A percentile compares a stretch with the other conserved stretches of the same genome.
Conservation (phyloP, 1,140 invertebrate genomes). For the Megalonaias nervosa region DNA sequence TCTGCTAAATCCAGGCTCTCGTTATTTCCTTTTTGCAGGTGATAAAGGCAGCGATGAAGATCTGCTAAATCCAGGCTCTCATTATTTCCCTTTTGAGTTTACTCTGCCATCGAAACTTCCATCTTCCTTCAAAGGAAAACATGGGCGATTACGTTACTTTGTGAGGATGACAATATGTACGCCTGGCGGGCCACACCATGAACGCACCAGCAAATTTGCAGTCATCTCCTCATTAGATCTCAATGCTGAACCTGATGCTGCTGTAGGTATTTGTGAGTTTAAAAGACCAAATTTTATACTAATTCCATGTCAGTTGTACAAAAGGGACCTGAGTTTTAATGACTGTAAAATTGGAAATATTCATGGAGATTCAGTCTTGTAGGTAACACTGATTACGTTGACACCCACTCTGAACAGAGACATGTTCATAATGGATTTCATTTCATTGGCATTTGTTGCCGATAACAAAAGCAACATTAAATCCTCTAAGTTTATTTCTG, state of each 20-base stretch:
- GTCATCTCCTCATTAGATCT: slow-evolving; percentile 63
- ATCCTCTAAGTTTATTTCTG: too few species aligned
- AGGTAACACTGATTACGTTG: too few species aligned
- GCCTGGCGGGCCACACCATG: slow-evolving; percentile 60
- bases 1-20: slow-evolving; percentile 60
- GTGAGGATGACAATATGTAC: slow-evolving; percentile 64
- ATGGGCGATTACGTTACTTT: slow-evolving; percentile 65
- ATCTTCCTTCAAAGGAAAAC: slow-evolving; percentile 67
- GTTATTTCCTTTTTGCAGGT: slow-evolving; percentile 66
- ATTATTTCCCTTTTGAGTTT: slow-evolving; percentile 68
- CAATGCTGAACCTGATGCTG: slow-evolving; percentile 62
- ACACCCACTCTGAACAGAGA: too few species aligned
- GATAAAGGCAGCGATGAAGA: slow-evolving; percentile 64
- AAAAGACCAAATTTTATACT: too few species aligned
- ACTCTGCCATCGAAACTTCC: slow-evolving; percentile 59
- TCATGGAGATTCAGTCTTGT: too few species aligned
- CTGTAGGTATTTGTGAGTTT: slow-evolving; percentile 44
- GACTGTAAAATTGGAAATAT: too few species aligned
- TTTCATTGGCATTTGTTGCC: too few species aligned
- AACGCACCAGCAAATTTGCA: slow-evolving; percentile 65
- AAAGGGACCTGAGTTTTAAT: too few species aligned
- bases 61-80: slow-evolving; percentile 60
- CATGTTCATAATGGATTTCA: too few species aligned
- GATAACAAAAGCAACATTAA: too few species aligned
- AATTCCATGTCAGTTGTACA: too few species aligned